Base-by-base conservation (phyloP, 2,113 vertebrate genomes). In the Cromileptes altivelis region DNA sequence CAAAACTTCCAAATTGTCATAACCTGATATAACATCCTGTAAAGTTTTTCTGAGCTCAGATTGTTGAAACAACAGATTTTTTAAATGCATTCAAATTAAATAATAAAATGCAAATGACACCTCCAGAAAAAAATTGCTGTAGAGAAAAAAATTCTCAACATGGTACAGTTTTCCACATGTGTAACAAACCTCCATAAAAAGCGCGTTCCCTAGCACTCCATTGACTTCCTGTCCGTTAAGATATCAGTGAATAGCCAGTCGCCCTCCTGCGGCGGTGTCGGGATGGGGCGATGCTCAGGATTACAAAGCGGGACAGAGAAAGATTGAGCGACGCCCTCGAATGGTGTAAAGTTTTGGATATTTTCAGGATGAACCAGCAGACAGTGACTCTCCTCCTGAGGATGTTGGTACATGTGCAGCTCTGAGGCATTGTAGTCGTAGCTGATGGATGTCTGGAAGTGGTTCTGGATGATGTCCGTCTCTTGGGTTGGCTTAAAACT, bases 231-330 rank as follows among this genome's bases (percentile, higher is more conserved):
- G 33, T 93, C 92, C 76, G 89, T 81, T 27, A 94, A 74, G 75
- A 97, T 97, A 50, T 96, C 92, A 23, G 90, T 90, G 87, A 96
- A 96, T 13, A 94, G 82, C 94, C 94, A 95, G 42, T 96, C 95
- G 6, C 94, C 90, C 57, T 94, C 94, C 0, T 82, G 78, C 17
- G 94, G 95, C 0, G 85, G 96, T 27, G 91, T 95, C 42, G 78
- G 75, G 57, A 95, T 76, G 21, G 71, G 71, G 12, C 78, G 63
- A 4, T 81, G 61, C 33, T 88, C 85, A n/a, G 69, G 60, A 10
- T 81, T 82, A 37, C 81, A 69, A 47, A 58, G 57, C 0, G 93
- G 88, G 8, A 88, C 93, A 4, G 88, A 82, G 70, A 96, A 96
- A 0, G 95, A 96, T 69, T 93, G 93, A 58, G 96, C 96, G n/a